Conservation (phyloP, 1,140 invertebrate genomes). For the Rhizoglyphus robini region DNA sequence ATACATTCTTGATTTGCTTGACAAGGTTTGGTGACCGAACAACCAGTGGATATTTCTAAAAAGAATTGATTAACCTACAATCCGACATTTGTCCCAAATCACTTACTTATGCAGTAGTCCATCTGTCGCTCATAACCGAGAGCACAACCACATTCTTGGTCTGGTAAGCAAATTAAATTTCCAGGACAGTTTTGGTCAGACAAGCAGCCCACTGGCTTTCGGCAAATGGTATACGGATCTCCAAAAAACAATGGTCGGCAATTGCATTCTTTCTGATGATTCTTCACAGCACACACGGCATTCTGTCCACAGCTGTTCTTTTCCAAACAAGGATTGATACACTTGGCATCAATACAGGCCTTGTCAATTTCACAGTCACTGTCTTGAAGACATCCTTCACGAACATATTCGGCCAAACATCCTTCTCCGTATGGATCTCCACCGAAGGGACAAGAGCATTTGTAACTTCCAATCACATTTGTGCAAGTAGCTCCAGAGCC, state of each 20-base stretch:
- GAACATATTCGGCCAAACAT: neutral
- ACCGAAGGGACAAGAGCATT: conserved; percentile 63
- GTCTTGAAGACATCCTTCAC: conserved; percentile 37
- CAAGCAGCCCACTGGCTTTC: conserved; percentile 23
- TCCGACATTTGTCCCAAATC: neutral
- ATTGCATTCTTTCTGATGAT: conserved; percentile 65
- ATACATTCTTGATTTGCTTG: conserved; percentile 29
- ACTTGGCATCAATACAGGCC: conserved; percentile 34
- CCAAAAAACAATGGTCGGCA: conserved; percentile 45
- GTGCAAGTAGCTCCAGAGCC: conserved; percentile 27
- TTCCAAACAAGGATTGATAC: conserved; percentile 46
- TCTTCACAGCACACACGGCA: conserved; percentile 62
- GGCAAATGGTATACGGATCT: conserved; percentile 5
- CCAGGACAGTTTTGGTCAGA: conserved; percentile 28
- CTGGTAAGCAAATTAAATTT: conserved; percentile 28
- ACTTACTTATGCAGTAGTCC: conserved; percentile 30
- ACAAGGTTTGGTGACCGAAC: conserved; percentile 28
- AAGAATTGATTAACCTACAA: neutral
- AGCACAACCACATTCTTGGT: conserved; percentile 28
- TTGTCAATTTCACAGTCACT: conserved; percentile 27
- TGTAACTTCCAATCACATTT: conserved; percentile 27
- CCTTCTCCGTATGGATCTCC: conserved; percentile 51
- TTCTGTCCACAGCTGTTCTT: conserved; percentile 57
- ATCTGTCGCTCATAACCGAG: conserved; percentile 27
- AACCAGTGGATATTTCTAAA: conserved; percentile 37